Conservation (phyloP, 2,113 vertebrate genomes). For the pig (Sus scrofa) region T2T-Sscrofa CM000813.6:38226501-38227000, state of each 20-base stretch:
- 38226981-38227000: not conserved
- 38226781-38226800: not conserved
- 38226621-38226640: not conserved
- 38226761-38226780: not conserved
- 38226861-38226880: not conserved
- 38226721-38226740: not conserved
- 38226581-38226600: not conserved
- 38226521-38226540: not conserved
- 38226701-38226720: not conserved
- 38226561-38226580: not conserved
- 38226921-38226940: not conserved
- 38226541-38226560: not conserved
- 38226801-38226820: not conserved
- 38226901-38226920: not conserved
- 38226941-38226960: not conserved
- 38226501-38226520: not conserved
- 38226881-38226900: not conserved
- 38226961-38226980: not conserved
- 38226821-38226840: not conserved
- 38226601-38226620: not conserved
- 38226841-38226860: not conserved
- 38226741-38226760: not conserved
- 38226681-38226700: not conserved
- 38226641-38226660: not conserved
- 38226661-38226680: not conserved